Evolutionary conservation across 2,797 vertebrate species (phyloP), one percentile per base, ranked within the genome.

Genomic region (Sandelia bainsii): DNA sequence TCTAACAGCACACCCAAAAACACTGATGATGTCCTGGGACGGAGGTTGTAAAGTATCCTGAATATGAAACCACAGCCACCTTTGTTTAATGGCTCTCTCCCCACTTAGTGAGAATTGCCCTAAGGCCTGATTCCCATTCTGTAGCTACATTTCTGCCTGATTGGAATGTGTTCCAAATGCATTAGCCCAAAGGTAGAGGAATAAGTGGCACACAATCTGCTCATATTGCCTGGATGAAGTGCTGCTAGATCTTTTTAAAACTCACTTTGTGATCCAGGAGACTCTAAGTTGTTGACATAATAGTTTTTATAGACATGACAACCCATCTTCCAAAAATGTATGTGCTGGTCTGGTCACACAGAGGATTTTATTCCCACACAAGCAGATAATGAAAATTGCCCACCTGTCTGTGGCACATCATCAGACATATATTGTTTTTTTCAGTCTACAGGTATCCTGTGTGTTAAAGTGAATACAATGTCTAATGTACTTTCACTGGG

Each of bases 11-110:
- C 88, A 92, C 87, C 92, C 90, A 90, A 93, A 90, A 93, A 92
- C 92, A 92, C 87, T 90, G 92, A 89, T 90, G 90, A 94, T 89
- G 89, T 93, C 91, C 89, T 93, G 92, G 90, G 93, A 93, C 78
- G 87, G 89, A 92, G 90, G 89, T 88, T 91, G 89, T 93, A 92
- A 92, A 92, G 90, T 93, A 92, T 93, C 87, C 90, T 91, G 90
- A 91, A 93, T 93, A 90, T 93, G 90, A 91, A 92, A 93, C 92
- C 87, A 85, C 86, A 89, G 88, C 82, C 87, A 91, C 91, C 92
- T 93, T 92, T 93, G 92, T 93, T 92, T 89, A 89, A 89, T 91
- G 87, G 90, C 88, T 91, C 84, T 91, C 87, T 91, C 90, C 37
- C 90, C 91, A 92, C 92, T 93, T 92, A 93, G 92, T 91, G 91